Base-by-base conservation (phyloP, 2,888 invertebrate genomes). In the Pollenia angustigena region DNA sequence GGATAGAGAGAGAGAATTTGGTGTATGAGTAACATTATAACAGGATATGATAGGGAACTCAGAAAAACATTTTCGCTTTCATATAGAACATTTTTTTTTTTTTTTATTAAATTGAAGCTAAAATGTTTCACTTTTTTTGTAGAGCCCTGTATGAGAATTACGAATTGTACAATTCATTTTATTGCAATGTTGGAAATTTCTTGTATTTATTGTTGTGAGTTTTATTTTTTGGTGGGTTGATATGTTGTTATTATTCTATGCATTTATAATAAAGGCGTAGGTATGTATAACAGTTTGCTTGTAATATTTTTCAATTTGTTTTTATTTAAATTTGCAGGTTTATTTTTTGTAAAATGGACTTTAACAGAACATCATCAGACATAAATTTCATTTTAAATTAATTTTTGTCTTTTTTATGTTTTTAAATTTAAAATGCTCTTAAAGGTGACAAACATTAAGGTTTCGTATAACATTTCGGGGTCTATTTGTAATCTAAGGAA, bases 241-340 rank as follows among this genome's bases (percentile, higher is more conserved):
- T 60, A 68, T 66, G 72, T 78, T 75, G 62, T 71, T 82, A 85
- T 79, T 85, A 85, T 85, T 82, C 82, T 74, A 81, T 85, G 85
- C 81, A 85, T 85, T 78, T 82, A 62, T 74, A 85, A 85, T 82
- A 79, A 79, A 74, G 81, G 18, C 74, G 68, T 81, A 44, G 4
- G 4, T 8, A 44, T 32, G 4, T 8, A 60, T 62, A 76, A 81
- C 71, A 66, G 66, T 82, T 74, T 66, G 40, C n/a, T 16, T 72
- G 83, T 58, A 58, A 50, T 50, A 69, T 66, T 72, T 82, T 72
- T 83, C 79, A 74, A 84, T 84, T 62, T 79, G 10, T 68, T 79
- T 74, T 82, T 82, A 82, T 76, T 72, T 78, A 18, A 44, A 60
- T 62, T 2, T 46, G 46, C 32, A 32, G 32, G 32, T 32, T 32